Percentiles rank a stretch among this genome's conserved stretches.
These are phyloP conservation scores for Torymus tubicola DNA, from an alignment of 2,888 invertebrate genomes.

Conservation along the genomic window DNA sequence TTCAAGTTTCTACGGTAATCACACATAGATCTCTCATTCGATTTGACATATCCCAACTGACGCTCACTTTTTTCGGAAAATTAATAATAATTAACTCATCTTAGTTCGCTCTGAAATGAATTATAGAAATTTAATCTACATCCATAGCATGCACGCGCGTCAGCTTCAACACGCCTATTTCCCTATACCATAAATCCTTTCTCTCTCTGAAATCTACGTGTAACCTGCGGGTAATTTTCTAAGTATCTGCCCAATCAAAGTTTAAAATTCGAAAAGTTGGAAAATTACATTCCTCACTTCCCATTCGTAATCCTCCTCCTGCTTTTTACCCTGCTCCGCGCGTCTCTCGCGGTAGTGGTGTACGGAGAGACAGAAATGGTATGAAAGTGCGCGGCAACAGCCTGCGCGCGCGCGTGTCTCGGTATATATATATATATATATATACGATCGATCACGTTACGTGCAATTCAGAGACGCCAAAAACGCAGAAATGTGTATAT, in stretches of 20 bases:
- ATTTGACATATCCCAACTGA: too few relatives aligned
- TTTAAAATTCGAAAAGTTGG: slow-evolving; percentile 40
- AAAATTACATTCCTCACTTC: slow-evolving; percentile 20
- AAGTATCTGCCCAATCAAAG: slow-evolving; percentile 25
- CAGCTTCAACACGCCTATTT: too few relatives aligned
- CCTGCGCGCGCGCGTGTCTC: background rate
- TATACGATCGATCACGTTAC: slow-evolving; percentile 59
- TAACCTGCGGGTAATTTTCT: background rate
- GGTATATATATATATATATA: too few relatives aligned
- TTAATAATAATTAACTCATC: too few relatives aligned
- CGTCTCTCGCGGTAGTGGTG: too few relatives aligned
- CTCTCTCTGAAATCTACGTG: background rate
- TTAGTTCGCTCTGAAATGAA: too few relatives aligned
- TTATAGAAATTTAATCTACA: too few relatives aligned
- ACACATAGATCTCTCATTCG: too few relatives aligned
- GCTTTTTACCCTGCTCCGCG: background rate
- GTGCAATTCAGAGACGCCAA: slow-evolving; percentile 58
- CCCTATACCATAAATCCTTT: too few relatives aligned
- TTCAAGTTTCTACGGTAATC: too few relatives aligned
- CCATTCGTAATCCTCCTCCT: background rate
- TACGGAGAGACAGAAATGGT: background rate
- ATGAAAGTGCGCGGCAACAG: slow-evolving; percentile 15
- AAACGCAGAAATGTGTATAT: slow-evolving; percentile 55
- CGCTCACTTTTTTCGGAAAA: too few relatives aligned
- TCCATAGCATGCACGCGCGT: too few relatives aligned